phyloP scores from a whole-genome alignment of 53 echinoderm and acorn worm species.

The Hippasteria phrygiana region DNA sequence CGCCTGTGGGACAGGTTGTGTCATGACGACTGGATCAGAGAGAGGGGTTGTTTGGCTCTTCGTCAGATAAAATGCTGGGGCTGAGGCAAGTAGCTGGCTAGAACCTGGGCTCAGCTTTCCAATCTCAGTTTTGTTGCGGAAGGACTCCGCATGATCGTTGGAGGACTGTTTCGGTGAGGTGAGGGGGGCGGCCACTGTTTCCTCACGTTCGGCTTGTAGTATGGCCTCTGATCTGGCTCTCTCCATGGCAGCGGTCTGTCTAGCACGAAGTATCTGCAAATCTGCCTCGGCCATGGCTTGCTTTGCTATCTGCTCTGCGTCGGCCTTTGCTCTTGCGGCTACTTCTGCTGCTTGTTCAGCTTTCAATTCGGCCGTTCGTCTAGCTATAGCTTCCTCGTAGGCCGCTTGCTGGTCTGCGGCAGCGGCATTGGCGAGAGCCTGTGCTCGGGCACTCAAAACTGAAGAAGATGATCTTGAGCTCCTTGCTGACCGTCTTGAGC shows the following conservation, averaged over 20 bases:
- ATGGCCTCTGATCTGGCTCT: background rate
- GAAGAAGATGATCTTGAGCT: background rate
- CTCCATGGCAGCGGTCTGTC: background rate
- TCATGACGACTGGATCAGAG: background rate
- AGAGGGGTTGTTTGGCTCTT: background rate
- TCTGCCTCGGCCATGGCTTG: background rate
- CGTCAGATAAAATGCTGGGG: constrained; percentile 8
- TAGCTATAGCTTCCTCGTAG: constrained; percentile 47
- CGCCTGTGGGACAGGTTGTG: background rate
- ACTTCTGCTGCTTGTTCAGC: background rate
- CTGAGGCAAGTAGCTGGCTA: background rate
- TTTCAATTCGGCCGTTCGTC: constrained; percentile 4
- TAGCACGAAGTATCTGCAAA: background rate
- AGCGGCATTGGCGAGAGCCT: constrained; percentile 52
- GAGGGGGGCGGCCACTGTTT: background rate
- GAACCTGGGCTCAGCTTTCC: background rate
- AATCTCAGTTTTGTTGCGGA: background rate
- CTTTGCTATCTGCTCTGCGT: background rate
- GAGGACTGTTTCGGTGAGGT: constrained; percentile 4
- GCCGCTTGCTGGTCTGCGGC: constrained; percentile 41
- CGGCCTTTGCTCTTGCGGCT: background rate
- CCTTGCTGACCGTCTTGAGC: no score
- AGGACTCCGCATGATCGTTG: background rate
- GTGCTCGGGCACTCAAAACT: background rate
- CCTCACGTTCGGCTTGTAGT: background rate